These are phyloP conservation scores for Porites lutea DNA, from an alignment of 64 coral and sea anemone species.

Conservation along the genomic window DNA sequence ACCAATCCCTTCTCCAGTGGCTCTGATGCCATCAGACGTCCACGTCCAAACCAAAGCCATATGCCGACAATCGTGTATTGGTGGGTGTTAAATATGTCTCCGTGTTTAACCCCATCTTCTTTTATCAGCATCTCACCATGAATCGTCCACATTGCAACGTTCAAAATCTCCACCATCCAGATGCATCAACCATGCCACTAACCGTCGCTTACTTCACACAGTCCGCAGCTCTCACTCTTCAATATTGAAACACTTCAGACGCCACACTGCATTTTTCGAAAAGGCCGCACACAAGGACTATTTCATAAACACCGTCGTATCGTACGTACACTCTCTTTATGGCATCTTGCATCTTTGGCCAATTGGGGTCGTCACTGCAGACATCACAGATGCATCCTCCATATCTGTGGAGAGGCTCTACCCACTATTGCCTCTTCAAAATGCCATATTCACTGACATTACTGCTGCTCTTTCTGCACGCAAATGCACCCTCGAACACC, in stretches of 20 bases:
- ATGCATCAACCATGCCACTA: neutral
- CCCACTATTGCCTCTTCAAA: neutral
- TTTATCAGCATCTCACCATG: slow-evolving; percentile 28
- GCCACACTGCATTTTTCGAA: neutral
- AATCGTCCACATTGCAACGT: neutral
- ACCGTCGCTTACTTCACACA: slow-evolving; percentile 33
- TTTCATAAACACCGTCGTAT: slow-evolving; percentile 34
- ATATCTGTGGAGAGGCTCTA: neutral
- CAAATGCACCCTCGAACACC: no score
- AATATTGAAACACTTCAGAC: slow-evolving; percentile 13
- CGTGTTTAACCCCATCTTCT: slow-evolving; percentile 28
- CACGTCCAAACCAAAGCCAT: neutral
- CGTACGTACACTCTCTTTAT: neutral
- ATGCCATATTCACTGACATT: neutral
- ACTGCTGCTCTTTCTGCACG: no score
- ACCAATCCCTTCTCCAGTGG: slow-evolving; percentile 36
- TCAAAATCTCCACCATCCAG: neutral
- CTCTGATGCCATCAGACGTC: neutral
- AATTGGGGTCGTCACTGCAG: neutral
- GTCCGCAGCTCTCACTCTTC: neutral
- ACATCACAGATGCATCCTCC: neutral
- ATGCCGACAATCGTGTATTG: neutral
- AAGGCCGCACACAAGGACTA: neutral
- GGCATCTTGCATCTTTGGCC: slow-evolving; percentile 16
- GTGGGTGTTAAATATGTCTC: slow-evolving; percentile 39